Evolutionary conservation across 2,888 invertebrate species (phyloP).

Genomic region (Eledona agricola): DNA sequence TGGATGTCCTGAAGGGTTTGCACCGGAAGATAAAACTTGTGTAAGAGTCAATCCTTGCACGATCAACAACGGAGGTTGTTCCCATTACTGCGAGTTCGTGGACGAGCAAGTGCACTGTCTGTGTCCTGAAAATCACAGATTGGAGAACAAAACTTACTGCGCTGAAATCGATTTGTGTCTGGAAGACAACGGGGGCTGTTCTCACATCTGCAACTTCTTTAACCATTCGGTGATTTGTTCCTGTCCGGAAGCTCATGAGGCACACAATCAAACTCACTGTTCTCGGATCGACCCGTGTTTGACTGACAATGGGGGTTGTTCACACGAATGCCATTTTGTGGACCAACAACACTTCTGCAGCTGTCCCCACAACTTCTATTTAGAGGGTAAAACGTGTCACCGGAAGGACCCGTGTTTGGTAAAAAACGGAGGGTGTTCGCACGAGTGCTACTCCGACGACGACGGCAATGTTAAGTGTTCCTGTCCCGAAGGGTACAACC

Average conservation of each 20-base stretch:
- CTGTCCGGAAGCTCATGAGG: conserved; percentile 65
- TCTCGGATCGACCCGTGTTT: conserved; percentile 67
- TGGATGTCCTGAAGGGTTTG: conserved; percentile 49
- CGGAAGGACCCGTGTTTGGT: conserved; percentile 55
- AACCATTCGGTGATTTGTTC: conserved; percentile 65
- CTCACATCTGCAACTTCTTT: conserved; percentile 65
- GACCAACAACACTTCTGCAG: conserved; percentile 63
- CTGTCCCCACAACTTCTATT: conserved; percentile 61
- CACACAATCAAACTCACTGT: conserved; percentile 58
- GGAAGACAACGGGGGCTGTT: conserved; percentile 66
- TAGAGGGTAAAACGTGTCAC: conserved; percentile 51
- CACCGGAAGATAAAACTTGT: conserved; percentile 55
- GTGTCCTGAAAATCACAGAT: conserved; percentile 61
- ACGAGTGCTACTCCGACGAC: conserved; percentile 51
- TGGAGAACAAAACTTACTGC: conserved; percentile 56
- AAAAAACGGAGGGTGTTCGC: conserved; percentile 58
- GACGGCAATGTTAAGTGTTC: conserved; percentile 58
- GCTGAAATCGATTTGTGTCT: conserved; percentile 65
- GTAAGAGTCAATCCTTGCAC: conserved; percentile 62
- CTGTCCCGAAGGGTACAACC: conserved; percentile 61
- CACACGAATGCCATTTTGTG: conserved; percentile 66
- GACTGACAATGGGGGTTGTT: conserved; percentile 69
- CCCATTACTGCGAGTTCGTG: conserved; percentile 64
- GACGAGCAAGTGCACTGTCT: conserved; percentile 63
- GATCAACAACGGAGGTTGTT: conserved; percentile 65